Evolutionary conservation across 1,140 invertebrate genomes (phyloP).

Genomic region (Drosophila burlai): DNA sequence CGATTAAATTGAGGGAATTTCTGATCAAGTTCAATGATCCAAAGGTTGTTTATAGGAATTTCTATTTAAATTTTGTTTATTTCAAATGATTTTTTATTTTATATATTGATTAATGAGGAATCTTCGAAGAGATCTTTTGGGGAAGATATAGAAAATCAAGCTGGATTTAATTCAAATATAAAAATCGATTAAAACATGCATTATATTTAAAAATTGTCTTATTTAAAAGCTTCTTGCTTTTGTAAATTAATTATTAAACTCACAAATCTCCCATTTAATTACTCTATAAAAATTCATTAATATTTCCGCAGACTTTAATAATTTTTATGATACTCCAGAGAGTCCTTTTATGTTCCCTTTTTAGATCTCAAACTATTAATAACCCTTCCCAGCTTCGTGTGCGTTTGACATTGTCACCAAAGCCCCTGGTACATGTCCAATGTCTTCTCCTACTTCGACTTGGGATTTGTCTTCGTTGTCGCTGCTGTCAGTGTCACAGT

Average conservation of each 20-base stretch:
- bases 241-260: background rate
- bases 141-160: background rate
- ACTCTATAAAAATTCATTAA: background rate
- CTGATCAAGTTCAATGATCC: background rate
- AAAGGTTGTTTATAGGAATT: background rate
- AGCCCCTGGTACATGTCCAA: constrained; percentile 1
- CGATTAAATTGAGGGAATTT: background rate
- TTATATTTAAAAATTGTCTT: too few relatives aligned
- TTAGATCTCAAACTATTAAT: constrained; percentile 49
- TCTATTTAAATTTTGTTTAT: background rate
- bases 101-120: background rate
- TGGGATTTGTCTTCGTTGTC: constrained; percentile 50
- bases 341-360: constrained; percentile 6
- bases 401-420: constrained; percentile 23
- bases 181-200: too few relatives aligned
- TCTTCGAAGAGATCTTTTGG: too few relatives aligned
- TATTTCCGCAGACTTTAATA: background rate
- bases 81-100: background rate
- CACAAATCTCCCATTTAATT: background rate
- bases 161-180: background rate
- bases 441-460: constrained; percentile 42
- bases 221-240: background rate
- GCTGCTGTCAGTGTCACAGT: constrained; percentile 13
- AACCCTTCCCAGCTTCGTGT: constrained; percentile 26
- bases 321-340: background rate